A percentile compares a stretch with the other conserved stretches of the same genome.
These are phyloP conservation scores for Uropsilus gracilis DNA, from an alignment of 2,113 vertebrate species.

Conservation along the genomic window DNA sequence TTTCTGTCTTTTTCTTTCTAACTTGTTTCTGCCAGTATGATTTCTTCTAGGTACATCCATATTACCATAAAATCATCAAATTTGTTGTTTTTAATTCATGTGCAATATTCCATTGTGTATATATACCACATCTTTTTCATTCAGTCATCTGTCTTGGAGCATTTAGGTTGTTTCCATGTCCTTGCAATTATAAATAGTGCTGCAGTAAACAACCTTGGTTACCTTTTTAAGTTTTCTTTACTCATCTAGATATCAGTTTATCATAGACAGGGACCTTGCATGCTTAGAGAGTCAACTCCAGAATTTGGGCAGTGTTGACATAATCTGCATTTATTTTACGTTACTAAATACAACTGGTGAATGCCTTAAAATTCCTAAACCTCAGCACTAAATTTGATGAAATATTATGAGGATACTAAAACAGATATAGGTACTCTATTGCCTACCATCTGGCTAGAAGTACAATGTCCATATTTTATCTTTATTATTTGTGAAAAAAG, in stretches of 20 bases:
- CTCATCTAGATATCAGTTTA: neutral
- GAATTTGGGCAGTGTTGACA: neutral
- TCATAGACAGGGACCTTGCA: neutral
- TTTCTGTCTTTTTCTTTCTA: too few species aligned
- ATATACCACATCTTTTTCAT: too few species aligned
- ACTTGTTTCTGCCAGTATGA: too few species aligned
- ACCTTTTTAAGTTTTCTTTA: slow-evolving; percentile 11
- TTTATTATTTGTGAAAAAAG: slow-evolving; percentile 30
- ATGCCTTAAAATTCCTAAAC: neutral
- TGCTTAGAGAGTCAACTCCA: neutral
- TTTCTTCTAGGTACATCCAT: too few species aligned
- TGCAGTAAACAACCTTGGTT: too few species aligned
- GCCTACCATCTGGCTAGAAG: neutral
- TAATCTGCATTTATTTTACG: neutral
- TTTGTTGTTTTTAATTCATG: too few species aligned
- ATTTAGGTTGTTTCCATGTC: too few species aligned
- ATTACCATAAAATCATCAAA: too few species aligned
- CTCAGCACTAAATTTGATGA: neutral
- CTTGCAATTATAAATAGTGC: too few species aligned
- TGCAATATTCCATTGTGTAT: too few species aligned
- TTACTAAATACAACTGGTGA: too few species aligned
- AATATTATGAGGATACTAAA: neutral
- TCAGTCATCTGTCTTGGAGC: too few species aligned
- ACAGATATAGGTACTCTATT: neutral
- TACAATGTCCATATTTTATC: slow-evolving; percentile 2